Evolutionary conservation across 2,113 vertebrate genomes (phyloP), one percentile per base, ranked within the genome.

Genomic region (Pholis gunnellus): DNA sequence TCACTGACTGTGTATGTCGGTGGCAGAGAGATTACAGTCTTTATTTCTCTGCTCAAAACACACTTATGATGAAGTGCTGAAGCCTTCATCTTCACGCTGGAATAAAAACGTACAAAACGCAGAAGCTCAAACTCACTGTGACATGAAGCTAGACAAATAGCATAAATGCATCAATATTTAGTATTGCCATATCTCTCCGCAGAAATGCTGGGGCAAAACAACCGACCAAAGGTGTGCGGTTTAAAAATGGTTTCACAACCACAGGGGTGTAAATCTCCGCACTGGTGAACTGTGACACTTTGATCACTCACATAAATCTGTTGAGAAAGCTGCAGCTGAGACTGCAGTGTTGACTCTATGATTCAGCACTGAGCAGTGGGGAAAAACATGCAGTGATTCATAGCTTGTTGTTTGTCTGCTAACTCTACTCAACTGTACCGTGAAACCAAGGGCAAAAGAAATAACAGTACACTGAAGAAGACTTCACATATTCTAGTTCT

Each of bases 301-400:
- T 77, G 66, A 86, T 81, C 84, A 25, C 52, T 85, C 54, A 46
- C 79, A 79, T 84, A 65, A 72, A 82, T 78, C 75, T 66, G 63
- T 46, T 81, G 29, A 60, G 79, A 89, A 81, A 78, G 79, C 79
- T 83, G 46, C 52, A 72, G 76, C 77, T 78, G 65, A 83, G 63
- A 42, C 64, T 64, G 86, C 81, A 75, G 36, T 59, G 81, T 75
- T 75, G 74, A 64, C 79, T 64, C 54, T 69, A 9, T 87, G 86
- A 87, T 71, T 85, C 77, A 80, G 71, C 70, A 54, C 36, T 38
- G 48, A 83, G 77, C 25, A 15, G 77, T 2, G 40, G 78, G 75
- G 46, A 17, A 83, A 87, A 79, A 73, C 70, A 88, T 42, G 42
- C 84, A 60, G 44, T 80, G 82, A 87, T 75, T 84, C 85, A 81